Evolutionary conservation across 2,888 invertebrate genomes (phyloP).

Genomic region (Meiosimyza platycephala): DNA sequence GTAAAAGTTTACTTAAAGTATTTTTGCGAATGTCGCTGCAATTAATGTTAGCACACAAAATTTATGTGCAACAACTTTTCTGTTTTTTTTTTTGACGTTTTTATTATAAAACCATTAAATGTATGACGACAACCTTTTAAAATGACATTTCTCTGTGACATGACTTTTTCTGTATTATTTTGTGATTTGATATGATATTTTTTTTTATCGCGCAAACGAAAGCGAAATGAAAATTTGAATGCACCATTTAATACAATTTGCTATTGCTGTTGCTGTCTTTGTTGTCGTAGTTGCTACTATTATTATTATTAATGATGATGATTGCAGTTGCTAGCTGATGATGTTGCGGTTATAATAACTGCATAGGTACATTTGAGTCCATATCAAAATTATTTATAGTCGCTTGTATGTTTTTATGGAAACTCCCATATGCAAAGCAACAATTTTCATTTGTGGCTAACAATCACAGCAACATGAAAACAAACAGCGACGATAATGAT

Average conservation of each 20-base stretch:
- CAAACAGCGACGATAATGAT: neutral
- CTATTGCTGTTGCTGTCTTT: neutral
- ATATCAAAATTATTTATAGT: no score
- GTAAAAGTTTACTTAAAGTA: no score
- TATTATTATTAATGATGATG: conserved; percentile 7
- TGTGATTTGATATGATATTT: no score
- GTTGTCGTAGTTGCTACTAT: conserved; percentile 5
- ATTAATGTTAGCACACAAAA: no score
- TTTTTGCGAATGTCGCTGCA: no score
- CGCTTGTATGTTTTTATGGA: neutral
- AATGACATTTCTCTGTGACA: no score
- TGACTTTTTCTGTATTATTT: no score
- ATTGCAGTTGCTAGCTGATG: conserved; percentile 8
- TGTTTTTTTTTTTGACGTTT: no score
- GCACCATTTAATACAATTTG: conserved; percentile 22
- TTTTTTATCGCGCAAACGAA: neutral
- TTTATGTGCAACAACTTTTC: no score
- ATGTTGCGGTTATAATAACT: conserved; percentile 15
- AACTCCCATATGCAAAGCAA: conserved; percentile 9
- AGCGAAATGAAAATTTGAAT: conserved; percentile 23
- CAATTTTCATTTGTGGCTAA: conserved; percentile 21
- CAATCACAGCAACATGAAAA: conserved; percentile 8
- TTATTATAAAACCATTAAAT: no score
- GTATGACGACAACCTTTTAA: no score
- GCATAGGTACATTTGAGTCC: neutral